phyloP scores from a whole-genome alignment of 2,797 vertebrate genomes.

The Propithecus perrieri region DNA sequence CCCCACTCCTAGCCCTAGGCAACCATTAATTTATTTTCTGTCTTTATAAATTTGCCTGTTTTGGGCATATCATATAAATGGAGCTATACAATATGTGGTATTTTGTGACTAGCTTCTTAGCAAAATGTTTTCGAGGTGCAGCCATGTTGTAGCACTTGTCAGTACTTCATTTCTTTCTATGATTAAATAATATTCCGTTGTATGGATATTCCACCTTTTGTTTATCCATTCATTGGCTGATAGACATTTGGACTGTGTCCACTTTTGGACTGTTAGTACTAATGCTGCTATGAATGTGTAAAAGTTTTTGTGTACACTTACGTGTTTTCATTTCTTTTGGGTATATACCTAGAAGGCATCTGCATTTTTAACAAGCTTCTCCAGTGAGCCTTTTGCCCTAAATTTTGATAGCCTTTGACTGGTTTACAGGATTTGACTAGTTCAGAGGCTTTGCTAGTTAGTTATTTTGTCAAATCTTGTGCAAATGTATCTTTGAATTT shows the following conservation, averaged over 20 bases:
- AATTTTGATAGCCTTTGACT: neutral
- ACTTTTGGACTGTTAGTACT: neutral
- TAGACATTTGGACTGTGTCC: neutral
- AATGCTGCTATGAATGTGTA: neutral
- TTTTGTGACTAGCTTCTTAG: neutral
- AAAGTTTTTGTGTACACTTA: neutral
- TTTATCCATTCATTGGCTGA: neutral
- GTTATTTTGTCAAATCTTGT: neutral
- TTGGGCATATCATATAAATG: neutral
- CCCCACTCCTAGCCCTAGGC: neutral
- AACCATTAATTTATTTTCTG: neutral
- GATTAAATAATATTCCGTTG: neutral
- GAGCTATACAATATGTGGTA: neutral
- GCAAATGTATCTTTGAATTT: neutral
- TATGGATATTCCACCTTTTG: neutral
- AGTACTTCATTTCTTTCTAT: slow-evolving; percentile 16
- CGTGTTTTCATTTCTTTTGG: neutral
- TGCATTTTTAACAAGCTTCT: neutral
- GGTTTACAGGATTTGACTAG: neutral
- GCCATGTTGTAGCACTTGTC: neutral
- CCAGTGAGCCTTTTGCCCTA: neutral
- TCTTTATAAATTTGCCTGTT: neutral
- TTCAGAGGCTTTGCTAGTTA: neutral
- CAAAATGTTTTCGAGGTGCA: neutral
- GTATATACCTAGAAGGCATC: neutral